Evolutionary conservation across 2,888 invertebrate genomes (phyloP), one percentile per base, ranked within the genome.

Genomic region (Epistrophe grossulariae): DNA sequence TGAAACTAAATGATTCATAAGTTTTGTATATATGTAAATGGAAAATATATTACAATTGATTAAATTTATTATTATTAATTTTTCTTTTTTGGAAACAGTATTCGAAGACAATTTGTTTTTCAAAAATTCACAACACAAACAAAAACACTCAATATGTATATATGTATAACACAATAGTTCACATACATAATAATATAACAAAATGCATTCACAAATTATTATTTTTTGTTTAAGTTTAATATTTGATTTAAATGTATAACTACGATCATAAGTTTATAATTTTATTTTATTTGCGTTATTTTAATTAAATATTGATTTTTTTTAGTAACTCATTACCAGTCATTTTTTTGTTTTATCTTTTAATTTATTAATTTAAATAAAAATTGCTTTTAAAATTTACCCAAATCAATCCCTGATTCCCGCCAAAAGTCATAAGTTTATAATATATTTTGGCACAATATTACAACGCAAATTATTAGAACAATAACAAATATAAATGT

Each of bases 281-380:
- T 24, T 24, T 24, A 35, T 78, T 68, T 50, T 62, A 64, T 57
- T 73, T 84, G 68, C 48, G 71, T 84, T 72, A 72, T 64, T 68
- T 66, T 52, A 73, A 76, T 62, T 31, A 57, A 81, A 55, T 50
- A 55, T 60, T 50, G 70, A 59, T 35, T 73, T 45, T 48, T 43
- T 79, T 85, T 85, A 85, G 82, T 82, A 85, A 85, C 85, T 85
- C 71, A 82, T 74, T 85, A 85, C 85, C 85, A 82, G 85, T 85
- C 82, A 82, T 82, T 84, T 82, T 84, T 24, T 24, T 81, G 50
- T 81, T 81, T 72, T 28, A 40, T 28, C 4, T 70, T 38, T 48
- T 52, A 17, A 52, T 68, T 60, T 9, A 24, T 78, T 66, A 43
- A 45, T n/a, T 70, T 17, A 19, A 45, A 45, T 11, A 31, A 35